These are phyloP conservation scores for Crossocerus cetratus DNA, from an alignment of 2,888 invertebrate genomes.

Conservation along the genomic window DNA sequence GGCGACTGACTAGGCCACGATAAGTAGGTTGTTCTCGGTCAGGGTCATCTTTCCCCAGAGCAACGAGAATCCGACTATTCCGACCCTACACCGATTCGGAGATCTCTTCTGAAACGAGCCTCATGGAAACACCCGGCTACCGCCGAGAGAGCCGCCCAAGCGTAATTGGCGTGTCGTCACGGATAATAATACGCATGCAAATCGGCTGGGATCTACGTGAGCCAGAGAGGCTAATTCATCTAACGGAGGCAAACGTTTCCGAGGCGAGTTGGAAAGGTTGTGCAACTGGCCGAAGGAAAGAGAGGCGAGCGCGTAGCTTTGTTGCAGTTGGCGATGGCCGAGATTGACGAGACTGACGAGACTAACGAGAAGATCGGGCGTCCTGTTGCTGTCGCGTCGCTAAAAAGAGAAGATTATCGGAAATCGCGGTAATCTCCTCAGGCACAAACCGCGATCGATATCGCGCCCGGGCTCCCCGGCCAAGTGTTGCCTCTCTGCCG, in stretches of 20 bases:
- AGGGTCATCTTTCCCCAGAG: slow-evolving; percentile 60
- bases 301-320: no score
- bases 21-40: slow-evolving; percentile 65
- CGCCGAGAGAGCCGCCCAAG: no score
- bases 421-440: slow-evolving; percentile 54
- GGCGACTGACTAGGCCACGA: slow-evolving; percentile 42
- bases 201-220: neutral
- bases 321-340: no score
- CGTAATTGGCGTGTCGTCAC: no score
- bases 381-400: no score
- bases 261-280: no score
- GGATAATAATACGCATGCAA: neutral
- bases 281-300: no score
- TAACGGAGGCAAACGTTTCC: no score
- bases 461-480: slow-evolving; percentile 42
- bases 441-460: slow-evolving; percentile 56
- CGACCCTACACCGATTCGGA: neutral
- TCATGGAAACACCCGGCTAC: no score
- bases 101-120: no score
- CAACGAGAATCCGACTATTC: slow-evolving; percentile 29
- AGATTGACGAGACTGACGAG: no score
- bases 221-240: neutral
- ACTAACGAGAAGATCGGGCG: no score
- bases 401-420: slow-evolving; percentile 29
- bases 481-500: slow-evolving; percentile 46